Conservation (phyloP, 2,113 vertebrate species). For the Nasalis larvatus region DNA sequence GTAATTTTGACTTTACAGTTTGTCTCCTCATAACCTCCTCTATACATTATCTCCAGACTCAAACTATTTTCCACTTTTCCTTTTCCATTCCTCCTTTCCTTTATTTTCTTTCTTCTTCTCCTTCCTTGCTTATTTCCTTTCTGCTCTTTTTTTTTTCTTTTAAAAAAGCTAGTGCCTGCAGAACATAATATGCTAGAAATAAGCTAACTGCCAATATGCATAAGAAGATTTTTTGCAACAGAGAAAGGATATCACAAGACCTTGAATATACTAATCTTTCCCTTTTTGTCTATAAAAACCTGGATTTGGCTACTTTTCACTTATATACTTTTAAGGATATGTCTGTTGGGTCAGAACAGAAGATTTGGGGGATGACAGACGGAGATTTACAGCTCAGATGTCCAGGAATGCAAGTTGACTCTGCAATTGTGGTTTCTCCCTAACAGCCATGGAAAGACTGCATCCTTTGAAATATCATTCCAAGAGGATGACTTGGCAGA, state of each 20-base stretch:
- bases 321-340: constrained; percentile 2
- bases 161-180: neutral
- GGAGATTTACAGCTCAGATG: constrained; percentile 35
- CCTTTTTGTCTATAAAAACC: constrained; percentile 15
- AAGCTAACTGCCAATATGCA: constrained; percentile 29
- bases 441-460: neutral
- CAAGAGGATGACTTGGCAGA: neutral
- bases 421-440: neutral
- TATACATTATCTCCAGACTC: neutral
- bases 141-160: neutral
- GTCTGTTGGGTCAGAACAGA: neutral
- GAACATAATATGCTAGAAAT: constrained; percentile 32
- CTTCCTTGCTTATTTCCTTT: neutral
- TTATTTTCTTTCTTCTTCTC: neutral
- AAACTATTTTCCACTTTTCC: neutral
- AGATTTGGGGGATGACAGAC: neutral
- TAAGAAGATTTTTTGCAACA: constrained; percentile 41
- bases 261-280: constrained; percentile 36
- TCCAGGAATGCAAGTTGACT: neutral
- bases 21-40: neutral
- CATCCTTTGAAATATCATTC: constrained; percentile 2
- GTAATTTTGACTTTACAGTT: neutral
- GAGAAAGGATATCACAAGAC: neutral
- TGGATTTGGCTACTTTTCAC: neutral
- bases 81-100: neutral